These are phyloP conservation scores for Planococcus citri DNA, from an alignment of 1,140 invertebrate genomes.

Conservation along the genomic window DNA sequence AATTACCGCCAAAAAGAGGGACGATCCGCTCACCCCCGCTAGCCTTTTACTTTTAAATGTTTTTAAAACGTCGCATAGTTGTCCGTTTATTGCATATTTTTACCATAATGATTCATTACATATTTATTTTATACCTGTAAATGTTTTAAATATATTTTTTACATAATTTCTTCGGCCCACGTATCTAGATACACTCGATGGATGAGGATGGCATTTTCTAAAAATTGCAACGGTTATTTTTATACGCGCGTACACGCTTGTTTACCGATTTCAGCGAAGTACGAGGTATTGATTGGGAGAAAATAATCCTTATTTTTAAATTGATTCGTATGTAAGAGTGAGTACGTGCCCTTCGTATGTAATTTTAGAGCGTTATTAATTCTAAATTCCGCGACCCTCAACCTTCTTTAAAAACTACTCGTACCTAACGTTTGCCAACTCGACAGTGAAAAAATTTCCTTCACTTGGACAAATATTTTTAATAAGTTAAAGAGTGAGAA, in stretches of 20 bases:
- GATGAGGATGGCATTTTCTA: not conserved
- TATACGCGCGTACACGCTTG: not conserved
- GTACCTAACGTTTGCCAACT: not conserved
- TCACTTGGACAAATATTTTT: conserved; percentile 6
- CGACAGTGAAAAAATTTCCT: conserved; percentile 1
- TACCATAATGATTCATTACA: conserved; percentile 4
- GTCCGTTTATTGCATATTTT: not conserved
- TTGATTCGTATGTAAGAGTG: not conserved
- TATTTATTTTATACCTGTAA: conserved; percentile 4
- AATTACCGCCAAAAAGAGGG: conserved; percentile 14
- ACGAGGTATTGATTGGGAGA: not conserved
- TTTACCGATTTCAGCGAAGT: not conserved
- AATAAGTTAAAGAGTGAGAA: no score
- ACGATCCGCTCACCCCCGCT: not conserved
- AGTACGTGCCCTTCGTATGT: not conserved
- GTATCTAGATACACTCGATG: not conserved
- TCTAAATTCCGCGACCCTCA: not conserved
- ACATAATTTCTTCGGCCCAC: not conserved
- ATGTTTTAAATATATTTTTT: not conserved
- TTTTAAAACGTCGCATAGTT: not conserved
- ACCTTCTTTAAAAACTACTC: not conserved
- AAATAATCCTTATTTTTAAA: conserved; percentile 8
- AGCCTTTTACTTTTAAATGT: not conserved
- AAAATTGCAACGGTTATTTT: not conserved
- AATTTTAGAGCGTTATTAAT: conserved; percentile 8